These are phyloP conservation scores for Drosophila multiciliata DNA, from an alignment of 2,888 invertebrate species.

Conservation along the genomic window DNA sequence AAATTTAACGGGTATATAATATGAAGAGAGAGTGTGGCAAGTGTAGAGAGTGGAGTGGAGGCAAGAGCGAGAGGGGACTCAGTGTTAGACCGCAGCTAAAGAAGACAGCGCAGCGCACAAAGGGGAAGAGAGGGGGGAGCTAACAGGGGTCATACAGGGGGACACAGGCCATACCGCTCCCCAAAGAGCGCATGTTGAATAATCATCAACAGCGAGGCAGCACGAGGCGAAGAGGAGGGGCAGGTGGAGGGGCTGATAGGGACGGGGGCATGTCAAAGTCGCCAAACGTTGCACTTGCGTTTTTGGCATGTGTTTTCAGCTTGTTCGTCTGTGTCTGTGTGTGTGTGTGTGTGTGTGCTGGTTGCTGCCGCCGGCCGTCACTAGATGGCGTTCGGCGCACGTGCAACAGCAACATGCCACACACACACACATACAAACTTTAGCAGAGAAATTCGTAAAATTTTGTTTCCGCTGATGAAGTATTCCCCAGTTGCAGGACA, in stretches of 20 bases:
- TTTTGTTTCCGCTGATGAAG: conserved; percentile 84
- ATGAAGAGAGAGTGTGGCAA: conserved; percentile 6
- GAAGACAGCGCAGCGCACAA: conserved; percentile 47
- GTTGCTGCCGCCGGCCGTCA: conserved; percentile 47
- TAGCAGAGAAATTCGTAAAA: conserved; percentile 80
- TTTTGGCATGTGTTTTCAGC: conserved; percentile 76
- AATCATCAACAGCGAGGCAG: conserved; percentile 72
- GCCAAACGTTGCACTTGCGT: conserved; percentile 63
- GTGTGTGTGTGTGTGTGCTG: conserved; percentile 21
- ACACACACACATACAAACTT: conserved; percentile 26
- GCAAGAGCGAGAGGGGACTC: conserved; percentile 1
- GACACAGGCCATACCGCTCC: conserved; percentile 70
- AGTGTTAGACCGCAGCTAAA: conserved; percentile 32
- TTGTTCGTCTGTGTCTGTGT: conserved; percentile 50
- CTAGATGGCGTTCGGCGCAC: conserved; percentile 73
- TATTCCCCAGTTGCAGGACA: conserved; percentile 84
- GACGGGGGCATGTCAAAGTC: conserved; percentile 61
- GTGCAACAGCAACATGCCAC: conserved; percentile 59
- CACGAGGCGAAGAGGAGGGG: conserved; percentile 1
- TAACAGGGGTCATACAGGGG: not conserved
- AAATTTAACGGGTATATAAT: not conserved
- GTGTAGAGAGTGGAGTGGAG: too few species aligned
- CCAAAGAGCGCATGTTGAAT: conserved; percentile 82
- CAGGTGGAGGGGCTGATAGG: conserved; percentile 1
- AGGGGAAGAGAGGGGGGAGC: not conserved